Evolutionary conservation across 2,888 invertebrate species (phyloP), one percentile per base, ranked within the genome.

Genomic region (Anthophora plumipes): DNA sequence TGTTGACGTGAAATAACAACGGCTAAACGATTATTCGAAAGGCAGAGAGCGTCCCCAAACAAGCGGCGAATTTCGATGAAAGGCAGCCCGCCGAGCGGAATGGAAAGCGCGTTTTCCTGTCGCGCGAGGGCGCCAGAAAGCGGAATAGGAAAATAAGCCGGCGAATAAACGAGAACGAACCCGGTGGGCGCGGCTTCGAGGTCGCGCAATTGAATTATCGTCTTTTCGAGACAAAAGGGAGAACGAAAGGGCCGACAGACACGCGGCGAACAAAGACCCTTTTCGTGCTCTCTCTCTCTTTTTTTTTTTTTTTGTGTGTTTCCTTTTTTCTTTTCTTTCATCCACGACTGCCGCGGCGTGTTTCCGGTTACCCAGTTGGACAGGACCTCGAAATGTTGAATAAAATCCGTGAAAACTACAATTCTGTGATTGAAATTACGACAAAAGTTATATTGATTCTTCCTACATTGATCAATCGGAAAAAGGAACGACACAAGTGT

Each of bases 131-230:
- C 6, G 52, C 17, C 52, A 14, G 22, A 8, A 59, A 39, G 37
- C n/a, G 39, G 17, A 70, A 22, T 11, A 22, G 48, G n/a, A 14
- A 37, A 48, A 50, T 60, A 39, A 39, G 48, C 52, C 7, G 9
- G 66, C 22, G 22, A 39, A 52, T 17, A 39, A 41, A 22, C 17
- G 52, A 48, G 48, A 50, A 25, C n/a, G 67, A 39, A 54, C 66
- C n/a, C n/a, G 39, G 41, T 41, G 48, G 39, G 52, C 39, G 52
- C 39, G 50, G 50, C 37, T 20, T 20, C 48, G n/a, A 7, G 66
- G 52, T 54, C 66, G 17, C 48, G 59, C 31, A 17, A 70, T 50
- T 39, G 60, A 59, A 50, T 61, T 12, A 50, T 60, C 17, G 60
- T 52, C 39, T 39, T 61, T 31, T 70, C 20, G 43, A 41, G n/a